Evolutionary conservation across 2,888 invertebrate genomes (phyloP), one percentile per base, ranked within the genome.

Genomic region (Himalopsyche tibetana): DNA sequence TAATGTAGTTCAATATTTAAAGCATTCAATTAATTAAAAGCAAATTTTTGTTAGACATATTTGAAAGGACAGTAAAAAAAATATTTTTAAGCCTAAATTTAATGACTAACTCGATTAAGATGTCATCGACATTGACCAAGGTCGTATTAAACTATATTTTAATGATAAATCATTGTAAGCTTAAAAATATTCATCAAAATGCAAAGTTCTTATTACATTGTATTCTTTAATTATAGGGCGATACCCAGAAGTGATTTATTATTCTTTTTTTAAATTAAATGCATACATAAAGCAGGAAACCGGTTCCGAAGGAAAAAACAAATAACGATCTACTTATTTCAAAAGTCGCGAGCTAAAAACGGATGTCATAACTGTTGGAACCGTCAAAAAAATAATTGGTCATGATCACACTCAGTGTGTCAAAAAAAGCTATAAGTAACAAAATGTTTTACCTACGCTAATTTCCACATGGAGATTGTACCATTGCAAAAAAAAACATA

Each of bases 401-500:
- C 19, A 63, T 63, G 63, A 63, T 63, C 63, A 19, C 63, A 63
- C 63, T 19, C 19, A 63, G 63, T 63, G 63, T 63, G 63, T 63
- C 63, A 63, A 63, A 63, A 63, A 63, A 63, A 63, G 2, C 1
- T 51, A 4, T 42, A 42, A 5, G 9, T 45, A 45, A 45, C 51
- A 51, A 51, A 51, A 51, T 51, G 51, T 51, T 51, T 63, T 63
- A 63, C 63, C 63, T 63, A 63, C 63, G 63, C 63, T 28, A 63
- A 63, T 63, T 63, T 63, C 63, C 63, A 63, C 63, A 63, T 28
- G 63, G 63, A 63, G 63, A 63, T 63, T 63, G 63, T 63, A 63
- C n/a, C 5, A 28, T 19, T 28, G n/a, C 6, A 19, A 63, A 63
- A 56, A 28, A 56, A 19, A 19, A 2, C 19, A 17, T 63, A 63